Base-by-base conservation (phyloP, 1,140 invertebrate genomes). In the Drosophila parvula region DNA sequence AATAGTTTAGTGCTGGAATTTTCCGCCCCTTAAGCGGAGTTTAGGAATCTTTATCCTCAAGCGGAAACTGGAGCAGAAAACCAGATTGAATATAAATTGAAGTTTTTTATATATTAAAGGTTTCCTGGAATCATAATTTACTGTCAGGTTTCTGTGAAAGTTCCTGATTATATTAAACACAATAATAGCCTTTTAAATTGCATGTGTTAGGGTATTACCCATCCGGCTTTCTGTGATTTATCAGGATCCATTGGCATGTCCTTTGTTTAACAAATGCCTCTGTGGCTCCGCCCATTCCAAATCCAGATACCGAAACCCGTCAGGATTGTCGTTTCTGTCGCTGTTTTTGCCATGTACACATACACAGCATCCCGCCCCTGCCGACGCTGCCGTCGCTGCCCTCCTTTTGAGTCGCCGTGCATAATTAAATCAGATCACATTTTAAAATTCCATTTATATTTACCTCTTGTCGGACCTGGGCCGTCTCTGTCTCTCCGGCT, bases 371-470 rank as follows among this genome's bases (percentile, higher is more conserved):
- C 47, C 34, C 27, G 12, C 12, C 34, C 9, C 12, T 22, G 22
- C 22, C 22, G 22, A 3, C 22, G 22, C n/a, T n/a, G n/a, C n/a
- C 57, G 27, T 44, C 47, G 12, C 30, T 64, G 63, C 28, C 61
- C 40, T 44, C 28, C 55, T 64, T 64, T 70, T 61, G 65, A 74
- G 67, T 77, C 71, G 75, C 60, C 63, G 60, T 89, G 83, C 88
- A 91, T 91, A 91, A 91, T 91, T 91, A 91, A 91, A 91, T 91
- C 89, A 85, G 89, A 91, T 91, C 90, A 83, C 89, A 90, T 89
- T 91, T 91, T 90, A 91, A 91, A 91, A 91, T 91, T 91, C 89
- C 89, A 91, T 91, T 91, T 91, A 91, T 91, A 91, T 91, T 91
- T 91, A 91, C 81, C 84, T 84, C 82, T 83, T 63, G 82, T 86